Evolutionary conservation across 1,140 invertebrate species (phyloP), one percentile per base, ranked within the genome.

Genomic region (Drosophila serrata): DNA sequence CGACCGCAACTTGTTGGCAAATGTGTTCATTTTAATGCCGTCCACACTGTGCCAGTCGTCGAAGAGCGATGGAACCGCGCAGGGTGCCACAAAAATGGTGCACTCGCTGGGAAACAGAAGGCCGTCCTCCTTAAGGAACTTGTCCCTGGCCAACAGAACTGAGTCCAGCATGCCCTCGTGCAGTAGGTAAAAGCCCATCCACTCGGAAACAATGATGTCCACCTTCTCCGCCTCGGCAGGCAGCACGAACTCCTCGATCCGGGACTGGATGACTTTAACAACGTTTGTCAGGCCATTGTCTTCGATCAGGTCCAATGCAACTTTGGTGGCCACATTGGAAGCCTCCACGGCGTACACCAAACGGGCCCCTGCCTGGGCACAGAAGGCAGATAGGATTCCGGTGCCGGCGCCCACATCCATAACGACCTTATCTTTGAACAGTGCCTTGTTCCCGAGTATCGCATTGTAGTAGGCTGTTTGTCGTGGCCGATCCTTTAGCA

Each of bases 161-260:
- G 96, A 97, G 92, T 99, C 97, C 39, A 99, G 93, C 99, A 99
- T 99, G 35, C 97, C 98, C 93, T 99, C 99, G 92, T 99, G 99
- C 33, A 99, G 94, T 12, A 99, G 94, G 93, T 99, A 99, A 93
- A 99, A 99, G 4, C 99, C 99, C 99, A 99, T 99, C 98, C 98
- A 99, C 93, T 99, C 99, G 6, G 98, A 99, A 29, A 99, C 96
- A 75, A 99, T 99, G 1, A 98, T 96, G 93, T 99, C 99, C 12
- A 99, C 98, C 93, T 98, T 97, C 35, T 96, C 95, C 35, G 95
- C 94, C 37, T 95, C 94, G 31, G 97, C 95, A 9, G 98, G 95
- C 48, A 99, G 93, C 33, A 94, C 94, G 40, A 96, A 94, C 92
- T 97, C 94, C 87, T 96, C 95, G 1, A 98, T 94, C 92, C 95